Percentiles rank a stretch among this genome's conserved stretches.
phyloP scores from a whole-genome alignment of 53 echinoderm and acorn worm species.

The Antedon mediterranea region DNA sequence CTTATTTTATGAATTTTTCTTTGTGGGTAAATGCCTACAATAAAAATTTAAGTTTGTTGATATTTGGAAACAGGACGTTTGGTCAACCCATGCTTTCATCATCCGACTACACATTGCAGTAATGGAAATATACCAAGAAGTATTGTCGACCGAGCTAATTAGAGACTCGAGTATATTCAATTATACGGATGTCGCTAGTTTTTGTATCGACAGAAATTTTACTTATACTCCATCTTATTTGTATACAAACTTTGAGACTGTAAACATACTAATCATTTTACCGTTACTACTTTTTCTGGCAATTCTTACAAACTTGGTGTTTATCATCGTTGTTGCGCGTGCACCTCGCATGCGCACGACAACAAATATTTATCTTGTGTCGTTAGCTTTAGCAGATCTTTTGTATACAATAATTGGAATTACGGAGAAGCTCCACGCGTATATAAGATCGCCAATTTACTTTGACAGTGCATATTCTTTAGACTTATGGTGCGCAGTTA shows the following conservation, averaged over 20 bases:
- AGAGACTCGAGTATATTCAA: too few species aligned
- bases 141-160: too few species aligned
- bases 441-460: slow-evolving; percentile 35
- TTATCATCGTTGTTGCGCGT: slow-evolving; percentile 43
- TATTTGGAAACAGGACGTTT: too few species aligned
- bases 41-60: too few species aligned
- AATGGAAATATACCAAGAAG: too few species aligned
- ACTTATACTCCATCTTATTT: neutral
- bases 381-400: slow-evolving; percentile 42
- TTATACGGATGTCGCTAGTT: too few species aligned
- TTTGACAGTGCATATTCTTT: slow-evolving; percentile 34
- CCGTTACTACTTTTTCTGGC: slow-evolving; percentile 41
- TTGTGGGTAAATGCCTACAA: too few species aligned
- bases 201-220: too few species aligned
- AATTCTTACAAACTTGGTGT: slow-evolving; percentile 35
- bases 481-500: slow-evolving; percentile 25
- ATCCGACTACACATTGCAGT: too few species aligned
- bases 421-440: slow-evolving; percentile 28
- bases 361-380: slow-evolving; percentile 50
- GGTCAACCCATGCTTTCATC: too few species aligned
- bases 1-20: too few species aligned
- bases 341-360: slow-evolving; percentile 47
- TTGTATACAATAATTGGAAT: slow-evolving; percentile 28
- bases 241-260: neutral
- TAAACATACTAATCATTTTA: neutral